Base-by-base conservation (phyloP, 2,797 vertebrate species). In the Malacoctenus gilli region DNA sequence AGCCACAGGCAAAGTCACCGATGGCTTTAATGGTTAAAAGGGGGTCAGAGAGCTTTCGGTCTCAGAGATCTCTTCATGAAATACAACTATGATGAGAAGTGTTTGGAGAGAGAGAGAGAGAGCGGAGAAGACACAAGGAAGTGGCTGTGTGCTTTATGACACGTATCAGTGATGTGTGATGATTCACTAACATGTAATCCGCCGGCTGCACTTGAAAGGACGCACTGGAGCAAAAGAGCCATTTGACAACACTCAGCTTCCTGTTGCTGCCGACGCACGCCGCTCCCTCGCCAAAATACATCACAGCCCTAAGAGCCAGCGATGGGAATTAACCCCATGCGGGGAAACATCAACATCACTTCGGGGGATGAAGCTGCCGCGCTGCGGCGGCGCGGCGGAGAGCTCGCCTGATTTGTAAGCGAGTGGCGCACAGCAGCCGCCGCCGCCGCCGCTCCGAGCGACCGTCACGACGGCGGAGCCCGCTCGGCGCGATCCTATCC, bases 11-110 rank as follows among this genome's bases (percentile, higher is more conserved):
- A 80, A 78, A 80, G 77, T 79, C 62, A 75, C 28, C 0, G 2
- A 22, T 35, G 35, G 56, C 51, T 72, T 53, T 75, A 69, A 75
- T 70, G 69, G 76, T 87, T 79, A 83, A 82, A 8, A 36, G 0
- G 51, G 59, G 2, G 3, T 41, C n/a, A 31, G 32, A 42, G 30
- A 12, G 16, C 28, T 18, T n/a, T 52, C 44, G 38, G 35, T 43
- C 20, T 25, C 10, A 14, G 25, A 28, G 25, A 9, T 34, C 34
- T 52, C 42, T 16, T n/a, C 41, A 1, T 4, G 11, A 22, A 49
- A 25, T 42, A 2, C 4, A 49, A 15, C 13, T 22, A 19, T 55
- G 39, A 42, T 20, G 0, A 14, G 31, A 30, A 39, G 50, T 42
- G 22, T n/a, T 13, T 5, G 15, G n/a, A 8, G 20, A 55, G 8